phyloP scores from a whole-genome alignment of 2,797 vertebrate species.

The Meriones psammophilus region DNA sequence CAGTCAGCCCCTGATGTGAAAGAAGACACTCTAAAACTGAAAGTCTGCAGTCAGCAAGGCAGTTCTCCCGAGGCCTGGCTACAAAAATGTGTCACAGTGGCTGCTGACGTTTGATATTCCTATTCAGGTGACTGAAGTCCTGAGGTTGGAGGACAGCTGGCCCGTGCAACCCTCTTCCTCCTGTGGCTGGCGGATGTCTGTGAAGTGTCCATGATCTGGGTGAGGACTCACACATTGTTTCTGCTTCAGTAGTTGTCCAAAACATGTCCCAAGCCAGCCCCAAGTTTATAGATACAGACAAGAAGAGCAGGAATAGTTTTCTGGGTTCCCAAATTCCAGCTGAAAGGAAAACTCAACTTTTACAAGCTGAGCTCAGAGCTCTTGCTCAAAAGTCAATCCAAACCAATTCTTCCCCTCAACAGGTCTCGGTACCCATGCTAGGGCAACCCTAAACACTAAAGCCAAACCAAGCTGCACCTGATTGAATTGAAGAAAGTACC shows the following conservation, averaged over 20 bases:
- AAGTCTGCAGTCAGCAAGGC: accelerated
- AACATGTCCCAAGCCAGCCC: accelerated
- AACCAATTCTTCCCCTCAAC: not conserved
- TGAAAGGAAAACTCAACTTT: not conserved
- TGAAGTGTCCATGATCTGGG: accelerated
- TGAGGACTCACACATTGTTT: no score
- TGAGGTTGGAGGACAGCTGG: accelerated
- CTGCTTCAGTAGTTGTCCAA: not conserved
- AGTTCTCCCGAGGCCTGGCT: not conserved
- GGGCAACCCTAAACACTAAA: accelerated
- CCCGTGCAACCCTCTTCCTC: accelerated
- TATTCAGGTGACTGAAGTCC: accelerated
- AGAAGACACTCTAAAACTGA: no score
- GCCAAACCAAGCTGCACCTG: not conserved
- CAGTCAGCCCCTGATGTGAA: not conserved
- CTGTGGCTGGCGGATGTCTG: not conserved
- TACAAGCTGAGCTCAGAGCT: not conserved
- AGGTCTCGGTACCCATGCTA: not conserved
- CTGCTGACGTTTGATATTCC: accelerated
- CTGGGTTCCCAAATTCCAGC: accelerated
- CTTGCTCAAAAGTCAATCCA: not conserved
- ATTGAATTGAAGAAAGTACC: not conserved
- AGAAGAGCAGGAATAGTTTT: accelerated
- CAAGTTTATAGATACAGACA: not conserved
- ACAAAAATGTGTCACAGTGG: accelerated